Evolutionary conservation across 2,113 vertebrate genomes (phyloP).

Genomic region (Podiceps cristatus): DNA sequence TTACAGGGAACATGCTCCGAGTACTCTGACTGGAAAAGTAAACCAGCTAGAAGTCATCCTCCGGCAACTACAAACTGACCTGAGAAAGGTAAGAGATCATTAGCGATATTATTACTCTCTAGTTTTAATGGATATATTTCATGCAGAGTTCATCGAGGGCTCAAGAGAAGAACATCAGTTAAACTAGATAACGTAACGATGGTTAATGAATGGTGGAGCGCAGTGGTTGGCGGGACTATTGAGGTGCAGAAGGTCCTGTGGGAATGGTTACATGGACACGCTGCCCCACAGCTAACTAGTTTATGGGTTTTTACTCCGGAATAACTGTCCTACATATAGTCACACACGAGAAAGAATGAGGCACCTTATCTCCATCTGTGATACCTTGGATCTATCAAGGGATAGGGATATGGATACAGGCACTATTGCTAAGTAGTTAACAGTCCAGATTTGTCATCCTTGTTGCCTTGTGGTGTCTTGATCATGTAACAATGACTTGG

Average conservation of each 20-base stretch:
- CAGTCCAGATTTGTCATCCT: neutral
- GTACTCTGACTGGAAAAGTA: constrained; percentile 95
- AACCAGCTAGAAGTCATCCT: constrained; percentile 96
- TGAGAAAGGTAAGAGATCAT: constrained; percentile 84
- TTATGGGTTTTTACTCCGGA: neutral
- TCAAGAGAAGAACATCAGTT: neutral
- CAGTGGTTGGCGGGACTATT: neutral
- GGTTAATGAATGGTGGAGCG: neutral
- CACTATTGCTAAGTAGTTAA: neutral
- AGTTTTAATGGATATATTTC: neutral
- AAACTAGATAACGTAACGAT: neutral
- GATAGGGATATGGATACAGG: neutral
- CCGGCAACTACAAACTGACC: constrained; percentile 92
- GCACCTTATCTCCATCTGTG: neutral
- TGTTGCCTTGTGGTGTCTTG: neutral
- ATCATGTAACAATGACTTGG: neutral
- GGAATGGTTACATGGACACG: neutral
- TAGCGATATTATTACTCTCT: neutral
- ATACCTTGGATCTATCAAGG: neutral
- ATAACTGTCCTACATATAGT: neutral
- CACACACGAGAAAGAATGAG: neutral
- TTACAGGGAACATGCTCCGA: constrained; percentile 79
- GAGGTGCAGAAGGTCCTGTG: neutral
- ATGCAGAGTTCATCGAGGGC: neutral
- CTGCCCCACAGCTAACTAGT: neutral